phyloP scores from a whole-genome alignment of 2,888 invertebrate genomes.

The Tetramorium bicarinatum region DNA sequence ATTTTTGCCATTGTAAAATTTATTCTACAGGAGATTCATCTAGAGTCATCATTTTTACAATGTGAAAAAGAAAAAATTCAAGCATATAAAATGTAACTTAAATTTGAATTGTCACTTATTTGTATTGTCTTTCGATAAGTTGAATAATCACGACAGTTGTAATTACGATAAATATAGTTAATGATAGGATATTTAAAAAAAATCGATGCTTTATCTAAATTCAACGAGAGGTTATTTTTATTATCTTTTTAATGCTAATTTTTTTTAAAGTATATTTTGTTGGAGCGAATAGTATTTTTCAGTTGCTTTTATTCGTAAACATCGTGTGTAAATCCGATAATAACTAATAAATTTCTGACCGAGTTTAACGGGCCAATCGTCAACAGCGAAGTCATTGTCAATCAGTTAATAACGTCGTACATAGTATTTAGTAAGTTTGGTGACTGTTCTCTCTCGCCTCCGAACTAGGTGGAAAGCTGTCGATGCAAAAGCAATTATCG shows the following conservation, averaged over 20 bases:
- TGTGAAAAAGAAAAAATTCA: background rate
- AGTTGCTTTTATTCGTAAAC: background rate
- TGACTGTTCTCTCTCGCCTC: slow-evolving; percentile 18
- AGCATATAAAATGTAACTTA: background rate
- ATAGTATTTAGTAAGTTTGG: slow-evolving; percentile 46
- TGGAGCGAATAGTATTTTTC: background rate
- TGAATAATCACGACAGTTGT: background rate
- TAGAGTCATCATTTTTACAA: slow-evolving; percentile 17
- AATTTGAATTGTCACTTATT: background rate
- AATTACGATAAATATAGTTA: background rate
- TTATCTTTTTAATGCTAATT: background rate
- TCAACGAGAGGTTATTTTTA: background rate
- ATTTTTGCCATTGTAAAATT: slow-evolving; percentile 20
- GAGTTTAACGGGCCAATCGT: slow-evolving; percentile 15
- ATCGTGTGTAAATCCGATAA: background rate
- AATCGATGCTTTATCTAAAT: background rate
- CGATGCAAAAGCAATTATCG: slow-evolving; percentile 67
- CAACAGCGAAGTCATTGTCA: slow-evolving; percentile 35
- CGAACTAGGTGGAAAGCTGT: slow-evolving; percentile 48
- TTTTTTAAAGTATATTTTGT: background rate
- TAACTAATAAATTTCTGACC: slow-evolving; percentile 1
- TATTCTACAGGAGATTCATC: background rate
- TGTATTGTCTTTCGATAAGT: background rate
- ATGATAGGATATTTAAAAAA: background rate
- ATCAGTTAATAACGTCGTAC: slow-evolving; percentile 43